phyloP scores from a whole-genome alignment of 2,113 vertebrate genomes.

The Mastomys coucha region DNA sequence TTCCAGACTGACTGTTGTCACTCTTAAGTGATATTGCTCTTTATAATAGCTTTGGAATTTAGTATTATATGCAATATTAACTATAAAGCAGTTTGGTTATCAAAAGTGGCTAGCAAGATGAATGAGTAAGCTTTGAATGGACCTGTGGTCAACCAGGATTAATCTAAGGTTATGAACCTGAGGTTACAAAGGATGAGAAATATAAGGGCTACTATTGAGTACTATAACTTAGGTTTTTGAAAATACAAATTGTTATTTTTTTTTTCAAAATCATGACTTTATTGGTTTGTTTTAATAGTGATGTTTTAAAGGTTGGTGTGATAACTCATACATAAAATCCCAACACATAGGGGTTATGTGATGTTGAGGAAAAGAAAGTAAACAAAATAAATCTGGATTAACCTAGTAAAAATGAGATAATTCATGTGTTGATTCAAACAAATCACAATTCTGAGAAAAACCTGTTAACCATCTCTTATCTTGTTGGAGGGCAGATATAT shows the following conservation, averaged over 20 bases:
- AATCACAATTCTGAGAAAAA: constrained; percentile 21
- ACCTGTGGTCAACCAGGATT: background rate
- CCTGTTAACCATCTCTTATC: background rate
- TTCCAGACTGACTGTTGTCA: background rate
- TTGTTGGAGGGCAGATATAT: background rate
- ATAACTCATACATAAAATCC: background rate
- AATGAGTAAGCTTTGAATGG: background rate
- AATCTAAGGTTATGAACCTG: background rate
- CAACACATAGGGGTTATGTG: background rate
- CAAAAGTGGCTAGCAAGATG: background rate
- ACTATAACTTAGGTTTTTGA: background rate
- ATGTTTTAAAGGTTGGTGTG: background rate
- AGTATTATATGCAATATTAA: background rate
- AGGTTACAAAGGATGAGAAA: background rate
- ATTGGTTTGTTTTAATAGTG: background rate
- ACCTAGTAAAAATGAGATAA: background rate
- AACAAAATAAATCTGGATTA: background rate
- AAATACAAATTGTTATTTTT: background rate
- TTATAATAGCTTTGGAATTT: constrained; percentile 5
- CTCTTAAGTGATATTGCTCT: background rate
- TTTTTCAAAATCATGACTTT: background rate
- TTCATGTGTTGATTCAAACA: constrained; percentile 32
- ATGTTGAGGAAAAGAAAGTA: background rate
- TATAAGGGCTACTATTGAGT: background rate
- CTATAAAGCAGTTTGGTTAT: background rate